Evolutionary conservation across 2,113 vertebrate species (phyloP), one percentile per base, ranked within the genome.

Genomic region (Scomber japonicus): DNA sequence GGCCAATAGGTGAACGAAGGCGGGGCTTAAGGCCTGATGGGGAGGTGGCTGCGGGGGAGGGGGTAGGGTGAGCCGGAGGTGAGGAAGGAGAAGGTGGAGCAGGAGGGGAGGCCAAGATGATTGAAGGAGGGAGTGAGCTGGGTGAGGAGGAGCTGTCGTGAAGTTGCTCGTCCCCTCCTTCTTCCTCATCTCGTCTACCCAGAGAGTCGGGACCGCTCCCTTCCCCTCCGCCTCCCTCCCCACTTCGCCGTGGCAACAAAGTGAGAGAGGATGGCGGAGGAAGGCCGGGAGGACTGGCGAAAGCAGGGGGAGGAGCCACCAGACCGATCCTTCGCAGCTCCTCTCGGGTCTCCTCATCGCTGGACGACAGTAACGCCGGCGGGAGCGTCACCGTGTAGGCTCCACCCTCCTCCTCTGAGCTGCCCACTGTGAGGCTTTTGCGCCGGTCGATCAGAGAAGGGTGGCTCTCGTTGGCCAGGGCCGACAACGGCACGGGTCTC

Each of bases 311-410:
- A 8, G 98, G 98, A 1, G 97, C 96, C 80, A 99, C 97, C 70
- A 99, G 94, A 66, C 98, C 98, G 3, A 99, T 99, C 82, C 97
- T 96, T 51, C 97, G 96, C 70, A 99, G 95, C 89, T 99, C 98
- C 88, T 99, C 98, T 78, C 98, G 89, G 2, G 98, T 99, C 91
- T 99, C 98, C 89, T 99, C 98, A 0, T 99, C 98, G 0, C 98
- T 99, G 1, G 98, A 99, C 3, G 98, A 99, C 83, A 99, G 75
- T 88, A 98, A 94, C 0, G 97, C 97, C 0, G 98, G 97, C 0
- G 98, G 98, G 64, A 99, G 95, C 35, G 96, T 97, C 5, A 98
- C 96, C 0, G 97, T 96, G n/a, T 96, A 97, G 75, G 97, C 96
- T 84, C 97, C 95, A 53, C 97, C 97, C 11, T 96, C 98, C 75